Evolutionary conservation across 2,797 vertebrate genomes (phyloP).

Genomic region (Epinephelus coioides): DNA sequence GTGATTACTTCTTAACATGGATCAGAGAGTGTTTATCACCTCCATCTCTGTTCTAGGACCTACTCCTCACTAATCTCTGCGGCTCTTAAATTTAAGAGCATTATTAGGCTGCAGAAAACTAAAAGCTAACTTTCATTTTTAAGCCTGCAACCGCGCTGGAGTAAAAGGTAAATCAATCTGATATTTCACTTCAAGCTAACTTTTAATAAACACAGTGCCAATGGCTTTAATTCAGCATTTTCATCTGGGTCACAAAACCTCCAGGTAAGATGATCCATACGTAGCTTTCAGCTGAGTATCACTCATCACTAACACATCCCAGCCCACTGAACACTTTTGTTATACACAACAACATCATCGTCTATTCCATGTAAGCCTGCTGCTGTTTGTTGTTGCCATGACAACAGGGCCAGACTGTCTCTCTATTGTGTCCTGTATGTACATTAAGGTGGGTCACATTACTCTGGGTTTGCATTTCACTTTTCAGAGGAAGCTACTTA

Average conservation of each 20-base stretch:
- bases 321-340: neutral
- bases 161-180: no score
- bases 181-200: neutral
- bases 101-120: no score
- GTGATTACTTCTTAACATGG: no score
- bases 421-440: slow-evolving; percentile 17
- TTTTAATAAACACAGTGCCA: neutral
- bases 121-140: no score
- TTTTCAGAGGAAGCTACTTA: neutral
- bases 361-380: neutral
- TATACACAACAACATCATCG: neutral
- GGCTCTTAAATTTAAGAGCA: no score
- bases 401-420: neutral
- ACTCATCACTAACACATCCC: neutral
- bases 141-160: no score
- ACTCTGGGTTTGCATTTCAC: slow-evolving; percentile 18
- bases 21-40: no score
- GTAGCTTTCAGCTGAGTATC: neutral
- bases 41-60: no score
- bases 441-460: slow-evolving; percentile 12
- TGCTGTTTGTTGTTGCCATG: slow-evolving; percentile 32
- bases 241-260: neutral
- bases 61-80: no score
- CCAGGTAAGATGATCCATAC: neutral
- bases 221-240: neutral